Base-by-base conservation (phyloP, 30 jellyfish, hydroid and myxozoan species). In the Aurelia aurita region DNA sequence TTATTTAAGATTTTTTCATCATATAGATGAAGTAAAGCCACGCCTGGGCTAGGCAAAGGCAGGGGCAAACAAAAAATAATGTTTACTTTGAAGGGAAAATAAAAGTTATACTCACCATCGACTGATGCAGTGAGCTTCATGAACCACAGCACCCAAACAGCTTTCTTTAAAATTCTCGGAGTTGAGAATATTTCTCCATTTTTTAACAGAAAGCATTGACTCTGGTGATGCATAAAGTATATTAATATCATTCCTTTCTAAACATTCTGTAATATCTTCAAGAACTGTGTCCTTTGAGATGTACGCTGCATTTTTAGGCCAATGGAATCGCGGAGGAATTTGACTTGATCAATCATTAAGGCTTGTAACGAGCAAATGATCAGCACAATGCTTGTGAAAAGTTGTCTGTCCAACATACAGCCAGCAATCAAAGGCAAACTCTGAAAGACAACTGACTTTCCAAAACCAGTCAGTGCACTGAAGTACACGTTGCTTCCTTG, bases 111-210 rank as follows among this genome's bases (percentile, higher is more conserved):
- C 80, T 18, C 34, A 69, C 80, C 80, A 69, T 69, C 35, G 26
- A 69, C 26, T 45, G 26, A 69, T 69, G 55, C 80, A 69, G 34
- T 28, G 82, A 46, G 66, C 59, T 69, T 69, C 72, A 46, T 69
- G 69, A 45, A 69, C 35, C 28, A 69, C 82, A 69, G 35, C 80
- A 69, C 80, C 21, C 22, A 26, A 31, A 13, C 26, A 31, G 26
- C 62, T 69, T 69, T 45, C 34, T 44, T 69, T 34, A 69, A 69
- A 69, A 14, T 69, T 45, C 22, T 34, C 53, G 63, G 63, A 69
- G 53, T 39, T 69, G 29, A 69, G 34, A 69, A 69, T 45, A 26
- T 22, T 26, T 69, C 80, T 35, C 54, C 26, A 69, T 26, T 69
- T 69, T 34, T 44, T 69, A 47, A 47, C 59, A 10, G 59, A 47